phyloP scores from a whole-genome alignment of 92 coral and sea anemone species.

The Palythoa caribaeorum region DNA sequence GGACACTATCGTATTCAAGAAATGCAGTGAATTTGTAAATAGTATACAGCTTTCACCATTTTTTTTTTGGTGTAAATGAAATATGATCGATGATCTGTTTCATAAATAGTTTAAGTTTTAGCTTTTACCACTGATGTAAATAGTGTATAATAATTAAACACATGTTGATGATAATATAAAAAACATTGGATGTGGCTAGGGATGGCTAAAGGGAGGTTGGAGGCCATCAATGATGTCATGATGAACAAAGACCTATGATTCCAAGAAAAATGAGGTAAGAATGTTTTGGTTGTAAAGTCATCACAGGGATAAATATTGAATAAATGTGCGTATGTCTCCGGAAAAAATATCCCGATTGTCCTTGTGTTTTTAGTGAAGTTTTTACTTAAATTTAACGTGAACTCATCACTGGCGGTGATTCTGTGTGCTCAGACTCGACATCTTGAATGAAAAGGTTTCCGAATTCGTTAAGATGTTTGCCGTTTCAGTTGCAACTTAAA shows the following conservation, averaged over 20 bases:
- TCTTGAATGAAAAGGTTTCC: neutral
- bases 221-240: conserved; percentile 9
- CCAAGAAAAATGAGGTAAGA: conserved; percentile 33
- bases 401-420: too few species aligned
- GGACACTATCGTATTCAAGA: neutral
- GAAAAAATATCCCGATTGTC: conserved; percentile 14
- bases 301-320: neutral
- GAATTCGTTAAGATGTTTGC: conserved; percentile 22
- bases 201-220: conserved; percentile 35
- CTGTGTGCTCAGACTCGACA: neutral
- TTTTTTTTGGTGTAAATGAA: too few species aligned
- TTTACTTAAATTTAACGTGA: too few species aligned
- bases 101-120: too few species aligned
- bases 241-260: neutral
- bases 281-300: conserved; percentile 7
- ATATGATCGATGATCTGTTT: too few species aligned
- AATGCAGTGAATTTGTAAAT: too few species aligned
- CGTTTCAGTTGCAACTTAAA: neutral
- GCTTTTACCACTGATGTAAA: neutral
- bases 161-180: neutral
- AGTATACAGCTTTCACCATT: too few species aligned
- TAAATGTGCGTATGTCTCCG: neutral
- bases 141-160: neutral
- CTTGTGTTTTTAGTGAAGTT: neutral
- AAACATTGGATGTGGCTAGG: conserved; percentile 17